Evolutionary conservation across 2,888 invertebrate genomes (phyloP).

Genomic region (Dicycla oo): DNA sequence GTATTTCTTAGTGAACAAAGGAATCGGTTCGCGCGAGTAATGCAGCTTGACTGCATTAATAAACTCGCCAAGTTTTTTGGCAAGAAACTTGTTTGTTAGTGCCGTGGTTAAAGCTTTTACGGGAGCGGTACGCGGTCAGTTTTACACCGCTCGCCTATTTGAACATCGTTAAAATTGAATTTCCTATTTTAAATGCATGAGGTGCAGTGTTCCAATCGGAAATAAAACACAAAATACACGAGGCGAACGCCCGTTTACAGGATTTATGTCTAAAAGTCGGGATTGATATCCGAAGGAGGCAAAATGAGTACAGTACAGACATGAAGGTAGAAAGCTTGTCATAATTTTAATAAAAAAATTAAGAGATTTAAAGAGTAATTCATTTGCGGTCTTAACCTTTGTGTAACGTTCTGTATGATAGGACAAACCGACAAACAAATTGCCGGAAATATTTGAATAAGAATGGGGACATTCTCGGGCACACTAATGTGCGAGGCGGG

Average conservation of each 20-base stretch:
- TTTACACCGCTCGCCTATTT: constrained; percentile 61
- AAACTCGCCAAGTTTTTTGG: constrained; percentile 85
- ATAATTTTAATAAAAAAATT: constrained; percentile 5
- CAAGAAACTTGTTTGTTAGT: constrained; percentile 75
- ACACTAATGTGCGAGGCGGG: constrained; percentile 89
- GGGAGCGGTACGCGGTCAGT: constrained; percentile 61
- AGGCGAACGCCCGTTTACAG: constrained; percentile 34
- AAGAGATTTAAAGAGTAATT: constrained; percentile 63
- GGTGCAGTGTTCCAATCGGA: constrained; percentile 42
- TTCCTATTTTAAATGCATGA: constrained; percentile 57
- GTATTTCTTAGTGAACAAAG: constrained; percentile 73
- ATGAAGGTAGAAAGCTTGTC: background rate
- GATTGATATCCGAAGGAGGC: constrained; percentile 30
- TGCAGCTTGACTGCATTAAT: constrained; percentile 83
- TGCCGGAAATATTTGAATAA: constrained; percentile 90
- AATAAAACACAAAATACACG: constrained; percentile 50
- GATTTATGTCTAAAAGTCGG: constrained; percentile 44
- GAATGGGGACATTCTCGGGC: constrained; percentile 86
- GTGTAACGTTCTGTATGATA: constrained; percentile 82
- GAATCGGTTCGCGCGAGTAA: constrained; percentile 80
- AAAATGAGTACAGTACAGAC: background rate
- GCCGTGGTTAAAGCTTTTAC: constrained; percentile 68
- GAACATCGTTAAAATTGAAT: constrained; percentile 61
- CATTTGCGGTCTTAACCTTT: constrained; percentile 76
- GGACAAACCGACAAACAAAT: constrained; percentile 89